phyloP scores from a whole-genome alignment of 2,797 vertebrate genomes.

The Philypnodon macrostomus region DNA sequence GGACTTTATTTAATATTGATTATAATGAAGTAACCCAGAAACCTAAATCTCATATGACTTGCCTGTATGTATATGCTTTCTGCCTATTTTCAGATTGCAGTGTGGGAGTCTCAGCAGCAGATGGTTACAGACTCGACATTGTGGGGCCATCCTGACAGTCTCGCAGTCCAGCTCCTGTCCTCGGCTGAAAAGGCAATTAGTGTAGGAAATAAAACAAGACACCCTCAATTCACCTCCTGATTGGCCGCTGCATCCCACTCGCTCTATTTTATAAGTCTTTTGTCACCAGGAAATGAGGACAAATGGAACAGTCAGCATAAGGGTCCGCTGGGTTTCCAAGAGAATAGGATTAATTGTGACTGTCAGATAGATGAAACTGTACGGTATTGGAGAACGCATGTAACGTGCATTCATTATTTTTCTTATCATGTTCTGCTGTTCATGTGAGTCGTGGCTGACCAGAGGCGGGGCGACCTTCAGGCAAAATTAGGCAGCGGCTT shows the following conservation, averaged over 20 bases:
- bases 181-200: conserved; percentile 56
- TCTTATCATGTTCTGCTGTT: too few relatives aligned
- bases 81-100: conserved; percentile 12
- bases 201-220: conserved; percentile 32
- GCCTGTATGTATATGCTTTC: conserved; percentile 7
- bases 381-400: too few relatives aligned
- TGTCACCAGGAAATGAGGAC: conserved; percentile 15
- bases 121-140: conserved; percentile 35
- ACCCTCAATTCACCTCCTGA: conserved; percentile 28
- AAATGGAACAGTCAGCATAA: conserved; percentile 10
- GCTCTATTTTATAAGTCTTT: conserved; percentile 14
- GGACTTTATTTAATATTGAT: not conserved
- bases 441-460: too few relatives aligned
- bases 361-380: not conserved
- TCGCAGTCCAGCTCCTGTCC: conserved; percentile 35
- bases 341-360: not conserved
- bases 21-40: conserved; percentile 1
- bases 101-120: conserved; percentile 26
- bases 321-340: not conserved
- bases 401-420: too few relatives aligned
- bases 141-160: conserved; percentile 44
- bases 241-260: conserved; percentile 19
- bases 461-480: too few relatives aligned
- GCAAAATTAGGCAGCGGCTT: too few relatives aligned
- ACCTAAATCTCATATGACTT: not conserved